Percentiles rank a stretch among this genome's conserved stretches.
phyloP scores from a whole-genome alignment of 2,888 invertebrate genomes.

The Noctua comes region DNA sequence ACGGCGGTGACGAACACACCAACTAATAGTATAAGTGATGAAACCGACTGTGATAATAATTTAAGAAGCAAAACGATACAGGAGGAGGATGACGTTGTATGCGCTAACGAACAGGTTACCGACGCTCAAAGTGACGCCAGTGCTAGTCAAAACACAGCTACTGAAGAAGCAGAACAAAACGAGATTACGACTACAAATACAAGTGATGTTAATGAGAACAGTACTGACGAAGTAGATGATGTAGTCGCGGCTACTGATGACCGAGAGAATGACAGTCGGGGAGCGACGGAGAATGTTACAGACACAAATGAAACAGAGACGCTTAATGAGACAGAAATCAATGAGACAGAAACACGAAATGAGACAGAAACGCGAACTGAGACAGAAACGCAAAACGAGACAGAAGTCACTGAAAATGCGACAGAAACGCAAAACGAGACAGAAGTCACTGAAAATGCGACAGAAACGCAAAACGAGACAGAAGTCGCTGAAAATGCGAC shows the following conservation, averaged over 20 bases:
- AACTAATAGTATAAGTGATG: constrained; percentile 84
- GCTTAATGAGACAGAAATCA: neutral
- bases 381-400: neutral
- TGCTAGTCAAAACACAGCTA: constrained; percentile 74
- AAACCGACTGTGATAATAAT: constrained; percentile 88
- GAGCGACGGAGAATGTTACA: constrained; percentile 12
- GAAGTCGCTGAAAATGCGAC: neutral
- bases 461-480: neutral
- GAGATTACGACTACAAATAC: constrained; percentile 43
- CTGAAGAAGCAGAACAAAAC: constrained; percentile 48
- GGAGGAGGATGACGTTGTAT: constrained; percentile 88
- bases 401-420: neutral
- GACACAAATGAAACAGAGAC: constrained; percentile 22
- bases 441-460: constrained; percentile 2
- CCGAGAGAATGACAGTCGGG: constrained; percentile 33
- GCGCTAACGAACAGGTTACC: constrained; percentile 78
- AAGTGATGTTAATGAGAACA: constrained; percentile 31
- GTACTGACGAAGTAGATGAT: constrained; percentile 46
- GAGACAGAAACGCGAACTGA: neutral
- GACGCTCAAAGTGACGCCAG: constrained; percentile 78
- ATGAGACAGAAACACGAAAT: neutral
- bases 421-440: neutral
- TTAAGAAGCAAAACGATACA: constrained; percentile 80
- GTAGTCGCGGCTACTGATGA: constrained; percentile 31
- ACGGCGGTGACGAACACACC: constrained; percentile 54